Evolutionary conservation across 2,888 invertebrate genomes (phyloP), one percentile per base, ranked within the genome.

Genomic region (Cotesia congregata): DNA sequence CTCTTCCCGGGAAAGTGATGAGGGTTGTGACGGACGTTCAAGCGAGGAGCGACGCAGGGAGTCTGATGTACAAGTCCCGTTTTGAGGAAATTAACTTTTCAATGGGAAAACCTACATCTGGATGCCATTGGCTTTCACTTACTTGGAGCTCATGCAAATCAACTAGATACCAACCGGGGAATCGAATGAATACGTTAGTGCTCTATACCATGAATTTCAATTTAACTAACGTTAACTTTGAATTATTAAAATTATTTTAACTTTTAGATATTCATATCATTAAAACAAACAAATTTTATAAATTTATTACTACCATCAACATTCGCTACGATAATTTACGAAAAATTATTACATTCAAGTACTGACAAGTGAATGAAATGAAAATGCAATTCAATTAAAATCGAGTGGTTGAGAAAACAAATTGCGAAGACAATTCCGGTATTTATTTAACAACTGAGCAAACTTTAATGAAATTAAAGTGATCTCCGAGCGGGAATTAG

Each of bases 81-180:
- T 74, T 77, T 70, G 39, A 65, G 72, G 41, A 69, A 70, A 70
- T 81, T 80, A 80, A 80, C 79, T 79, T 80, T 81, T 78, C 73
- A 68, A 59, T 74, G 72, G 40, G 50, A 60, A 77, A 75, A 78
- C 74, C 77, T 70, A 70, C 69, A 74, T 67, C 70, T 71, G 68
- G 64, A 67, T 40, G 50, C 72, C 67, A 73, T 68, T 41, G 68
- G 67, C 41, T 61, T 30, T 62, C 38, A 60, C 69, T 62, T 17
- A 60, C 69, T 62, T 60, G 39, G 12, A 62, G 40, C 61, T n/a
- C 72, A n/a, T 59, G 60, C 59, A n/a, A 38, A 72, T 73, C 41
- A 41, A 65, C 1, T 50, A 50, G 50, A 50, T 12, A 30, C 30
- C 20, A 61, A 9, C 39, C 3, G 40, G 62, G 15, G 41, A 20